Evolutionary conservation across 2,113 vertebrate genomes (phyloP).

Genomic region (Lonchura striata): DNA sequence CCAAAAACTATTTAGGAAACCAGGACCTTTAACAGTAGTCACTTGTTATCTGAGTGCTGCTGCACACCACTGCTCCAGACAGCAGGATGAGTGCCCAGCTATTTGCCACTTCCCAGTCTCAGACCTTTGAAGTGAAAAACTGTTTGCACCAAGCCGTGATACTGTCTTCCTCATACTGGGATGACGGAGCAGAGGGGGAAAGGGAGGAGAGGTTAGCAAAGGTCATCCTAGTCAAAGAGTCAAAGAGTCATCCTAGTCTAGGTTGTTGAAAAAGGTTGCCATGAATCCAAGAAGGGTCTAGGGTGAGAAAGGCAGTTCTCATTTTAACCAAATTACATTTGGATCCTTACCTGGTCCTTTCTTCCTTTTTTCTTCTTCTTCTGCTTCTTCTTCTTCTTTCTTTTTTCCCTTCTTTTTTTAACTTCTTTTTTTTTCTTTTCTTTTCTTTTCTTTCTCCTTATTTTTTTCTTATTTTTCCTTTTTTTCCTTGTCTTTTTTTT

Average conservation of each 20-base stretch:
- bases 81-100: background rate
- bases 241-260: background rate
- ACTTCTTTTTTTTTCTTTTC: background rate
- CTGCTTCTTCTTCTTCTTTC: no score
- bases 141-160: background rate
- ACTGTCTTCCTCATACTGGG: background rate
- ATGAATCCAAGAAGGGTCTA: background rate
- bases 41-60: background rate
- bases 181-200: background rate
- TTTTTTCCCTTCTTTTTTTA: no score
- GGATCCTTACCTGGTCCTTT: background rate
- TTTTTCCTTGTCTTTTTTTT: no score
- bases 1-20: background rate
- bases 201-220: background rate
- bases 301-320: background rate
- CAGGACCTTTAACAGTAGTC: background rate
- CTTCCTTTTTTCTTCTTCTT: no score
- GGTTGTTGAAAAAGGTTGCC: background rate
- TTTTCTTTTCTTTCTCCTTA: background rate
- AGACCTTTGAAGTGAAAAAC: background rate
- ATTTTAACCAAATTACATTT: background rate
- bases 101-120: background rate
- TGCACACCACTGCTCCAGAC: background rate
- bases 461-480: rapidly evolving
- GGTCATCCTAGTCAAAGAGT: no score